phyloP scores from a whole-genome alignment of 2,797 vertebrate genomes.

The Gymnoscopelus microlampas region DNA sequence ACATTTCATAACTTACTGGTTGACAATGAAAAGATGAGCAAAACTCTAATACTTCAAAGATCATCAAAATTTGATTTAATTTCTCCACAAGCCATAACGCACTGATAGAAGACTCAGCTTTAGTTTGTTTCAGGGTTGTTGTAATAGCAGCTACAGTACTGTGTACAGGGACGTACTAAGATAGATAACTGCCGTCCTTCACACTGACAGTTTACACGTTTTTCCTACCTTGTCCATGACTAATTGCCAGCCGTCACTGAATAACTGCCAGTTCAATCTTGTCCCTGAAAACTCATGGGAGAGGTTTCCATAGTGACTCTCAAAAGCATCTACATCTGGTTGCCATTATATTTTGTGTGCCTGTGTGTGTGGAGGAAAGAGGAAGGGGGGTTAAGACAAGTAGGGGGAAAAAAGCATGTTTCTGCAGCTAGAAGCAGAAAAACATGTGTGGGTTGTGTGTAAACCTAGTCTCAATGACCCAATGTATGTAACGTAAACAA shows the following conservation, averaged over 20 bases:
- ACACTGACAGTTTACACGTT: too few species aligned
- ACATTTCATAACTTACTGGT: too few species aligned
- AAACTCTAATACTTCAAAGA: too few species aligned
- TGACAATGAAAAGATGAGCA: too few species aligned
- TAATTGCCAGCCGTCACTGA: conserved; percentile 13
- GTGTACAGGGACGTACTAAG: too few species aligned
- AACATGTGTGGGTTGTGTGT: background rate
- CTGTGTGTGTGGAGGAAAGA: conserved; percentile 17
- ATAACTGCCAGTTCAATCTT: conserved; percentile 43
- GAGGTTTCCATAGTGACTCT: conserved; percentile 64
- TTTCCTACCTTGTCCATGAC: background rate
- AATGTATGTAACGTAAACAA: background rate
- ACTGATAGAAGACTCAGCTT: too few species aligned
- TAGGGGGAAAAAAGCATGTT: conserved; percentile 27
- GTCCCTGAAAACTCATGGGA: conserved; percentile 18
- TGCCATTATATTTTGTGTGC: conserved; percentile 61
- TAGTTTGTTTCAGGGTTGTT: too few species aligned
- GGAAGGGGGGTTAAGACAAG: conserved; percentile 53
- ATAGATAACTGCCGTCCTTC: too few species aligned
- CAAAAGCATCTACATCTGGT: conserved; percentile 82
- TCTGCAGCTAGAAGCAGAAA: conserved; percentile 8
- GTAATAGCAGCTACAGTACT: too few species aligned
- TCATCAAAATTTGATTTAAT: too few species aligned
- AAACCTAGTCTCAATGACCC: background rate
- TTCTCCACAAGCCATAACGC: too few species aligned